These are phyloP conservation scores for Patiria pectinifera DNA, from an alignment of 53 echinoderm and acorn worm species.

Conservation along the genomic window DNA sequence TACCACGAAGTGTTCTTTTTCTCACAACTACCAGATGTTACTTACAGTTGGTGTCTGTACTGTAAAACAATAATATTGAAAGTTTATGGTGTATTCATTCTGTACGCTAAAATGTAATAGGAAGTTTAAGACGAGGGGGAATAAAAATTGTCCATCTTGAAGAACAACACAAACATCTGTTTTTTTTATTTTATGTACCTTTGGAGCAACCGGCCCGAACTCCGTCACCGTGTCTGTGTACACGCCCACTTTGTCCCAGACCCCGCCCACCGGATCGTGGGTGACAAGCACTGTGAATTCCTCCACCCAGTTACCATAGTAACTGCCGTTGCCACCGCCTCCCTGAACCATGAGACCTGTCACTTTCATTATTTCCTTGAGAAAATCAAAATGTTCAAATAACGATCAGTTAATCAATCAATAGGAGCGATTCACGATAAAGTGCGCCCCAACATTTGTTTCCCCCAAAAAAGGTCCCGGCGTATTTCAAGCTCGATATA, in stretches of 20 bases:
- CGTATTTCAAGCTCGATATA: too few relatives aligned
- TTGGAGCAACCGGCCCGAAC: not conserved
- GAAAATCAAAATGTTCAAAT: not conserved
- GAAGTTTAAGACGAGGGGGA: too few relatives aligned
- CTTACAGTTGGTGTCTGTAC: too few relatives aligned
- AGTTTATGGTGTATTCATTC: too few relatives aligned
- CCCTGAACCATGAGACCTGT: conserved; percentile 54
- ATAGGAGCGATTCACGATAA: not conserved
- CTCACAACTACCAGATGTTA: too few relatives aligned
- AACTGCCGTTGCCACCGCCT: not conserved
- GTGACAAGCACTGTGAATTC: conserved; percentile 9
- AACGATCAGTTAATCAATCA: not conserved
- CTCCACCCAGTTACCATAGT: conserved; percentile 23
- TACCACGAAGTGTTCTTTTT: too few relatives aligned
- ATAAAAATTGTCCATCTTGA: too few relatives aligned
- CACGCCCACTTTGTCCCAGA: conserved; percentile 47
- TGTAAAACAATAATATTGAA: too few relatives aligned
- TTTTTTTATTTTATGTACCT: not conserved
- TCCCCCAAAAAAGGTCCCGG: too few relatives aligned
- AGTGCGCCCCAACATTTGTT: too few relatives aligned
- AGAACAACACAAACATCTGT: too few relatives aligned
- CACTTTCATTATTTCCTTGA: conserved; percentile 42
- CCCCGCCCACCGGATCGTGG: conserved; percentile 7
- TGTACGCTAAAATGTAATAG: too few relatives aligned
- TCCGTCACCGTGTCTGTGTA: not conserved